Base-by-base conservation (phyloP, 2,797 vertebrate species). In the Amblyopsis hoosieri region DNA sequence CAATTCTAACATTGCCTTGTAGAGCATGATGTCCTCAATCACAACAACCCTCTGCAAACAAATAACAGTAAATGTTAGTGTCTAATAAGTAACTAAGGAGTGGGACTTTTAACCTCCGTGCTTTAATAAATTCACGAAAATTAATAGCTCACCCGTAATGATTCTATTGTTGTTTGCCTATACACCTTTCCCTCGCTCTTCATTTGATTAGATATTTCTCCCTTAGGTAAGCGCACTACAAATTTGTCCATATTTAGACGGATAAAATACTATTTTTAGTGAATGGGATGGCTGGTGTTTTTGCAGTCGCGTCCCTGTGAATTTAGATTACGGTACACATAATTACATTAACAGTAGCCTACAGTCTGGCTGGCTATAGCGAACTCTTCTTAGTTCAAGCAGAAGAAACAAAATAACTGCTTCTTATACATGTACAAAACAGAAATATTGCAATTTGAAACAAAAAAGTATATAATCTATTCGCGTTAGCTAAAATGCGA, bases 11-110 rank as follows among this genome's bases (percentile, higher is more conserved):
- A 92, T 91, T 59, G 94, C 92, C 71, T 96, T 99, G 90, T 90
- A 97, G 70, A 96, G 92, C 89, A 94, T 87, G 81, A 99, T 95
- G 73, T 99, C 97, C 85, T 99, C 97, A 74, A 99, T 88, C 66
- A 99, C 96, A 75, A 99, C 97, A 81, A 99, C 97, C 85, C 98
- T 96, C 98, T 99, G 82, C 3, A 79, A 37, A 81, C 13, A 76
- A 23, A 31, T 4, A 14, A 1, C 60, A 45, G 17, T 17, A 62
- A 42, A 10, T 45, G 31, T 56, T n/a, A 57, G n/a, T 48, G 47
- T 48, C 12, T 4, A 48, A 48, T 12, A 1, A 48, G n/a, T 4
- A 48, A 48, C 12, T 1, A 48, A n/a, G 47, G 12, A 14, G 3
- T 48, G 47, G 1, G 4, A 12, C 47, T 48, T 48, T 14, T n/a